Conservation (phyloP, 2,113 vertebrate genomes). For the Chunga burmeisteri region DNA sequence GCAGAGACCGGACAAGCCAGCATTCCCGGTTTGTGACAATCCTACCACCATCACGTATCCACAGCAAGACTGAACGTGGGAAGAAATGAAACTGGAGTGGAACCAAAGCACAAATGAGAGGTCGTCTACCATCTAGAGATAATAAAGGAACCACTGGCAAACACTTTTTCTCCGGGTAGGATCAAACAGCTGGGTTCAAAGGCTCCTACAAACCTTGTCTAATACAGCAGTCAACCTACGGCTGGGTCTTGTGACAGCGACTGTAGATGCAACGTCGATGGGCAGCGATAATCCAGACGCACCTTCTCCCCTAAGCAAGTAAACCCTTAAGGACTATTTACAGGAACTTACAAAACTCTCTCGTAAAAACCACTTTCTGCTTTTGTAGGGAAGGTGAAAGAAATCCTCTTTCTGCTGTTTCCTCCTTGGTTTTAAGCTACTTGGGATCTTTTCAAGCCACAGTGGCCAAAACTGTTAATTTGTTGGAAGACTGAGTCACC, state of each 20-base stretch:
- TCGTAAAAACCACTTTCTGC: neutral
- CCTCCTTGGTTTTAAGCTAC: neutral
- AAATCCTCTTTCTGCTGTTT: neutral
- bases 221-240: neutral
- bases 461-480: neutral
- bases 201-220: neutral
- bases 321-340: neutral
- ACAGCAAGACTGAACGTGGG: neutral
- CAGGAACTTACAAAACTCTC: neutral
- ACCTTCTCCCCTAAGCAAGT: neutral
- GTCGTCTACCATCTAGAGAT: accelerated
- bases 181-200: neutral
- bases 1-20: neutral
- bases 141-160: neutral
- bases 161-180: neutral
- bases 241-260: neutral
- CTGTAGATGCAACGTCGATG: accelerated
- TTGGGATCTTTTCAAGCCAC: neutral
- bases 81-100: neutral
- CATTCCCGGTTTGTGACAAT: neutral
- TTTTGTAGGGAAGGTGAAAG: neutral
- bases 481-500: neutral
- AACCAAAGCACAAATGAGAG: neutral
- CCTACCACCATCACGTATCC: neutral
- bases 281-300: neutral